Percentiles rank a stretch among this genome's conserved stretches.
Conservation (phyloP, 2,797 vertebrate genomes). For the Avahi laniger region DNA sequence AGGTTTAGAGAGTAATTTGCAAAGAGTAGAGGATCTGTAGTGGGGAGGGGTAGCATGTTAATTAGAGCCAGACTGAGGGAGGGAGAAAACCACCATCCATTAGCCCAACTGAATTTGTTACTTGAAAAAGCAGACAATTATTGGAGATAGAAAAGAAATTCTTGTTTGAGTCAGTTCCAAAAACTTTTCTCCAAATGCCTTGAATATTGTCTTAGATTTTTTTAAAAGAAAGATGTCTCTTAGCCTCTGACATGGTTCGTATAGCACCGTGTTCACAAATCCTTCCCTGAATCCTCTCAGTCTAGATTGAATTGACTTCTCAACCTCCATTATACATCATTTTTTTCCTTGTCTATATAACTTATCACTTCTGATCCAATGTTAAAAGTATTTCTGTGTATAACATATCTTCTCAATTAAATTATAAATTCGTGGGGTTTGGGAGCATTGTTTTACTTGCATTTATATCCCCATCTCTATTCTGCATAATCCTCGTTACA, state of each 20-base stretch:
- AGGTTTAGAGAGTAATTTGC: not conserved
- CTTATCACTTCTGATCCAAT: not conserved
- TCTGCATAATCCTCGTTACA: not conserved
- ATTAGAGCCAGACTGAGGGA: not conserved
- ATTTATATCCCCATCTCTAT: not conserved
- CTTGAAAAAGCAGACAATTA: not conserved
- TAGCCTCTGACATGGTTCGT: not conserved
- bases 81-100: not conserved
- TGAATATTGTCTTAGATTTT: not conserved
- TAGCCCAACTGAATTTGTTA: not conserved
- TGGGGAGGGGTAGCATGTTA: not conserved
- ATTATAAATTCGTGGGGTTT: not conserved
- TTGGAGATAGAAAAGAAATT: not conserved
- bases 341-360: not conserved
- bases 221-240: not conserved
- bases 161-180: not conserved
- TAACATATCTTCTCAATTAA: not conserved
- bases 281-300: not conserved
- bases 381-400: not conserved
- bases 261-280: not conserved
- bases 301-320: not conserved
- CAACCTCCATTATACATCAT: not conserved
- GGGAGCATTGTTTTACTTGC: not conserved
- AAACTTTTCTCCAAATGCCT: not conserved
- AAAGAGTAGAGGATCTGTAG: not conserved